These are phyloP conservation scores for Anniella stebbinsi DNA, from an alignment of 2,797 vertebrate genomes.

Conservation along the genomic window DNA sequence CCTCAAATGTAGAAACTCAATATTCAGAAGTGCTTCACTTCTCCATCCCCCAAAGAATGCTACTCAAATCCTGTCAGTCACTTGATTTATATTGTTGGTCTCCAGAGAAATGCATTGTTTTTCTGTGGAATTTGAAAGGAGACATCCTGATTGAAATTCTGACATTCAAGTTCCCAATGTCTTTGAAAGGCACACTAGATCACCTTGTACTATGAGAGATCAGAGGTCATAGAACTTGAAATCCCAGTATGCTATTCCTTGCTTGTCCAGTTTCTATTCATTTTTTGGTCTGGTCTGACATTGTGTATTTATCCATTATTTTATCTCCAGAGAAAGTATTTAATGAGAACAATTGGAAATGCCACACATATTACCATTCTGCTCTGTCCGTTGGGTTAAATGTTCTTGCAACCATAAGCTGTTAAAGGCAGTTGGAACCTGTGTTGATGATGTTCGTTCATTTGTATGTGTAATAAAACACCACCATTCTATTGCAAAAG, in stretches of 20 bases:
- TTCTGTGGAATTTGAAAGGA: slow-evolving; percentile 18
- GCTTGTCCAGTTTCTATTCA: not conserved
- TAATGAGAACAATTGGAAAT: too few species aligned
- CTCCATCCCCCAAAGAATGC: not conserved
- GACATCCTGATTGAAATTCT: slow-evolving; percentile 12
- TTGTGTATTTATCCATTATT: too few species aligned
- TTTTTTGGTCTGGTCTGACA: too few species aligned
- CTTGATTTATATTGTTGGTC: slow-evolving; percentile 10
- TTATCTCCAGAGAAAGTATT: too few species aligned
- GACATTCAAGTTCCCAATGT: not conserved
- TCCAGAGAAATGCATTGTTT: slow-evolving; percentile 4
- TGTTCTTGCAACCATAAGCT: too few species aligned
- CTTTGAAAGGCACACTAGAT: accelerated
- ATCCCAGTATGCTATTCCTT: not conserved
- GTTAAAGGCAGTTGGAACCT: too few species aligned
- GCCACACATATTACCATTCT: too few species aligned
- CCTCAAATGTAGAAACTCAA: slow-evolving; percentile 7
- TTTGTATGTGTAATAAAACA: too few species aligned
- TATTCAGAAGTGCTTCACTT: slow-evolving; percentile 29
- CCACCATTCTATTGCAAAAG: too few species aligned
- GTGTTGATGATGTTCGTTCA: too few species aligned
- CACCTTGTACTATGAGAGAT: not conserved
- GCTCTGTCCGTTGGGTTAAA: too few species aligned
- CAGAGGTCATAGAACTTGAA: not conserved
- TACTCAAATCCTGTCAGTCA: slow-evolving; percentile 16